A percentile compares a stretch with the other conserved stretches of the same genome.
phyloP scores from a whole-genome alignment of 2,888 invertebrate species.

The Drosophila pseudotakahashii region DNA sequence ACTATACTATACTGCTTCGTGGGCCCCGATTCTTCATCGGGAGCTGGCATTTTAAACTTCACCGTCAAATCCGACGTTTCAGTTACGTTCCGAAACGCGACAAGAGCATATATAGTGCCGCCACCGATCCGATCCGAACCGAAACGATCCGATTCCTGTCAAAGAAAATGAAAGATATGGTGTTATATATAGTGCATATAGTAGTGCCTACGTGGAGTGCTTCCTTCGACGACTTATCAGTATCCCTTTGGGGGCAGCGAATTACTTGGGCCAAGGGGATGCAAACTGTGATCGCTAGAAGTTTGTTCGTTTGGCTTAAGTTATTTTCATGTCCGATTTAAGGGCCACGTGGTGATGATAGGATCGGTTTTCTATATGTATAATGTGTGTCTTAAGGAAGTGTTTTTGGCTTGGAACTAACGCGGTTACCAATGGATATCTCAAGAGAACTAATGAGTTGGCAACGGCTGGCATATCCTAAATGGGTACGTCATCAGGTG shows the following conservation, averaged over 20 bases:
- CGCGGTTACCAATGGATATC: slow-evolving; percentile 3
- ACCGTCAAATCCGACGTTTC: slow-evolving; percentile 79
- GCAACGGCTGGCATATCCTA: slow-evolving; percentile 37
- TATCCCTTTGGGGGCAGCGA: slow-evolving; percentile 67
- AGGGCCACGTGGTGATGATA: slow-evolving; percentile 67
- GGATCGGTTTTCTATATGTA: neutral
- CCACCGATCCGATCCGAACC: slow-evolving; percentile 8
- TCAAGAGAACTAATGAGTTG: slow-evolving; percentile 15
- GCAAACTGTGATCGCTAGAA: slow-evolving; percentile 82
- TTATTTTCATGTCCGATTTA: slow-evolving; percentile 82
- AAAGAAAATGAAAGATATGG: neutral
- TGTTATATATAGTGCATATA: neutral
- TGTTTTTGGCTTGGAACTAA: slow-evolving; percentile 4
- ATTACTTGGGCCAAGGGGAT: slow-evolving; percentile 85
- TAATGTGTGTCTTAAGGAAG: neutral
- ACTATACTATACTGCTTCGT: slow-evolving; percentile 23
- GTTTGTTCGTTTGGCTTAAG: slow-evolving; percentile 85
- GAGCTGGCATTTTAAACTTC: slow-evolving; percentile 82
- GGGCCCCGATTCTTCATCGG: slow-evolving; percentile 28
- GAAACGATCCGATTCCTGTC: slow-evolving; percentile 6
- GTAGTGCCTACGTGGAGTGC: slow-evolving; percentile 21
- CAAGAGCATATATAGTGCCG: slow-evolving; percentile 81
- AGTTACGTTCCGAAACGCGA: slow-evolving; percentile 83
- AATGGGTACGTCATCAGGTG: slow-evolving; percentile 59
- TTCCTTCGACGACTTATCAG: neutral